Percentiles rank a stretch among this genome's conserved stretches.
These are phyloP conservation scores for Epistrophe eligans DNA, from an alignment of 2,888 invertebrate genomes.

Conservation along the genomic window DNA sequence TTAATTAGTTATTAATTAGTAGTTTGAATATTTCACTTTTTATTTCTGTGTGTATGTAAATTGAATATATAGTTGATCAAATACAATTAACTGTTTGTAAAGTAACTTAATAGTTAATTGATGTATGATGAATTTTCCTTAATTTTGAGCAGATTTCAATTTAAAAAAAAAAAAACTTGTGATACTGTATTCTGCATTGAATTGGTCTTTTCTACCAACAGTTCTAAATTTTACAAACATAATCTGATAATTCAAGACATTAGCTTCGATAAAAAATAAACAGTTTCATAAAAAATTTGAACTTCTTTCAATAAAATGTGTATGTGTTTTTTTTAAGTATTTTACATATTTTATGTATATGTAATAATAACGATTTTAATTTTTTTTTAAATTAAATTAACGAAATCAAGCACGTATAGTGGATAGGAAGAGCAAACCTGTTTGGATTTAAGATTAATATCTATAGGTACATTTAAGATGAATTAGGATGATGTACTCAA, in stretches of 20 bases:
- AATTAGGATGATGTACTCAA: too few species aligned
- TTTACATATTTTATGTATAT: neutral
- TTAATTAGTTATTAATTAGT: too few species aligned
- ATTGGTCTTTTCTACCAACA: conserved; percentile 36
- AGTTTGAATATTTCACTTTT: too few species aligned
- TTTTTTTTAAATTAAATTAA: neutral
- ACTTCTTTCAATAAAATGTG: neutral
- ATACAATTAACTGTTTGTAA: too few species aligned
- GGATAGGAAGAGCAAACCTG: neutral
- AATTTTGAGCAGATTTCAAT: too few species aligned
- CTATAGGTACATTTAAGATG: neutral
- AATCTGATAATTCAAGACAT: too few species aligned
- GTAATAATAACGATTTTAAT: neutral
- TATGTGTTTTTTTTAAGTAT: neutral
- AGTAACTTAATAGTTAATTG: too few species aligned
- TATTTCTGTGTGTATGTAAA: too few species aligned
- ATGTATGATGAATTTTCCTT: too few species aligned
- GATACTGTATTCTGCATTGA: conserved; percentile 11
- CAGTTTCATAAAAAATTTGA: neutral
- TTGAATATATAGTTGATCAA: too few species aligned
- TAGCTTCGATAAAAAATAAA: neutral
- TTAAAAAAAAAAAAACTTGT: too few species aligned
- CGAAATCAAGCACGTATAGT: neutral
- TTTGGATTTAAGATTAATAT: too few species aligned
- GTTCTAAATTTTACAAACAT: neutral